A percentile compares a stretch with the other conserved stretches of the same genome.
These are phyloP conservation scores for Caenorhabditis sp. DNA, from an alignment of 2,888 invertebrate genomes.

Conservation along the genomic window DNA sequence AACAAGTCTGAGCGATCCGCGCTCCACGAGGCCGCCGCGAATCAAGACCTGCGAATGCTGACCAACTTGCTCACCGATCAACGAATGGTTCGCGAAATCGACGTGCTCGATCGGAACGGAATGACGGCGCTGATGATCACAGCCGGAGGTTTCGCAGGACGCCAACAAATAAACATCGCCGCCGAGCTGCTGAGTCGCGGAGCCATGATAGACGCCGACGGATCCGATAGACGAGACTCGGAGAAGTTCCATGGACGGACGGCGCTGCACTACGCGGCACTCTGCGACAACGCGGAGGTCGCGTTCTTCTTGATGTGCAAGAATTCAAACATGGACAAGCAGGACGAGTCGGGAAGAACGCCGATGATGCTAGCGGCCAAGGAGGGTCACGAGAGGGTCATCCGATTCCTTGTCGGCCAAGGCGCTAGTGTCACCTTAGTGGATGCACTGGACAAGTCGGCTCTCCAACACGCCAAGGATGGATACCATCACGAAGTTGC, in stretches of 20 bases:
- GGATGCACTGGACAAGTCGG: constrained; percentile 33
- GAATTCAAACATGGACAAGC: constrained; percentile 46
- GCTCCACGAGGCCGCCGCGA: constrained; percentile 74
- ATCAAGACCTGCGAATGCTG: constrained; percentile 61
- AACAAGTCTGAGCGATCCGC: constrained; percentile 70
- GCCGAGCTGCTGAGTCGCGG: constrained; percentile 27
- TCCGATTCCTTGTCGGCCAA: constrained; percentile 8
- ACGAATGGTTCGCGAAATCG: constrained; percentile 46
- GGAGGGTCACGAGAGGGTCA: constrained; percentile 30
- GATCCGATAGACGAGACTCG: constrained; percentile 31
- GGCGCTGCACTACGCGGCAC: constrained; percentile 49
- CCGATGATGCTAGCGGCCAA: constrained; percentile 53
- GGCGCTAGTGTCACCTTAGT: constrained; percentile 25
- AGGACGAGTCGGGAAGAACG: constrained; percentile 46
- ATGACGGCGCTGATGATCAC: constrained; percentile 42
- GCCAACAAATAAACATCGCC: constrained; percentile 20
- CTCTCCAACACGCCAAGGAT: constrained; percentile 7
- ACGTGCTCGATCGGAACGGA: constrained; percentile 48
- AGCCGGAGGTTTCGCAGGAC: constrained; percentile 15
- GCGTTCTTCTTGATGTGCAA: not conserved
- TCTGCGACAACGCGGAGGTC: constrained; percentile 20
- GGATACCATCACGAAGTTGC: constrained; percentile 32
- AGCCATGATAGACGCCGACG: constrained; percentile 46
- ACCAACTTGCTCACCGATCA: constrained; percentile 61
- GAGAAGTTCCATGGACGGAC: constrained; percentile 40